phyloP scores from a whole-genome alignment of 2,888 invertebrate genomes.

The Andrena flavipes region DNA sequence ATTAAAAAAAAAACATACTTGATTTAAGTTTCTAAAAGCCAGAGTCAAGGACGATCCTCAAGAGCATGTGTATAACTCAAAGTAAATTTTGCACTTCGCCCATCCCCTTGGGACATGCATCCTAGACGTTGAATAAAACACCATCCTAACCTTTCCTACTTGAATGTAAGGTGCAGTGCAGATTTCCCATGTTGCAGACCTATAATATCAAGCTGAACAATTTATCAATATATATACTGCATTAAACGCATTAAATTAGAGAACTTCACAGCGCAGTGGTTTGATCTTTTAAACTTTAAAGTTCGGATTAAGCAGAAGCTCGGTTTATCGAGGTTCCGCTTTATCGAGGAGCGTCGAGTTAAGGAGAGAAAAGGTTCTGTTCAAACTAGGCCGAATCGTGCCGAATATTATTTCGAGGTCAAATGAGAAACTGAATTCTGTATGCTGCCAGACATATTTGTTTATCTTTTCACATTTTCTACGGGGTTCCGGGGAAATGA shows the following conservation, averaged over 20 bases:
- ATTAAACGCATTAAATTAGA: no score
- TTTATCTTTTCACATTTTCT: not conserved
- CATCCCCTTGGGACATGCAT: not conserved
- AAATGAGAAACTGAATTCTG: not conserved
- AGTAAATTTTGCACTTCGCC: slow-evolving; percentile 2
- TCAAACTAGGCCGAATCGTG: not conserved
- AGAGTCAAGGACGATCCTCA: not conserved
- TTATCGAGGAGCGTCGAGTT: no score
- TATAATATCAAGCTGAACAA: no score
- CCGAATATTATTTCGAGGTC: not conserved
- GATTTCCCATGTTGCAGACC: no score
- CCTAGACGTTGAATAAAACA: not conserved
- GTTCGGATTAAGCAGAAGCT: no score
- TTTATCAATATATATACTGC: no score
- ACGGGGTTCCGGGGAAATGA: not conserved
- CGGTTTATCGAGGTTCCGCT: no score
- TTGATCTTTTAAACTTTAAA: no score
- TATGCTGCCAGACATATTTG: not conserved
- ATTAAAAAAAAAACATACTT: not conserved
- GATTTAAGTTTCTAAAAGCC: not conserved
- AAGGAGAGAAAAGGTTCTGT: no score
- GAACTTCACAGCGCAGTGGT: no score
- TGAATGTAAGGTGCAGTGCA: no score
- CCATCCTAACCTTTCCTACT: no score
- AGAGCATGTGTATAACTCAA: slow-evolving; percentile 4